phyloP scores from a whole-genome alignment of 2,113 vertebrate species.

The Ciconia stormi region DNA sequence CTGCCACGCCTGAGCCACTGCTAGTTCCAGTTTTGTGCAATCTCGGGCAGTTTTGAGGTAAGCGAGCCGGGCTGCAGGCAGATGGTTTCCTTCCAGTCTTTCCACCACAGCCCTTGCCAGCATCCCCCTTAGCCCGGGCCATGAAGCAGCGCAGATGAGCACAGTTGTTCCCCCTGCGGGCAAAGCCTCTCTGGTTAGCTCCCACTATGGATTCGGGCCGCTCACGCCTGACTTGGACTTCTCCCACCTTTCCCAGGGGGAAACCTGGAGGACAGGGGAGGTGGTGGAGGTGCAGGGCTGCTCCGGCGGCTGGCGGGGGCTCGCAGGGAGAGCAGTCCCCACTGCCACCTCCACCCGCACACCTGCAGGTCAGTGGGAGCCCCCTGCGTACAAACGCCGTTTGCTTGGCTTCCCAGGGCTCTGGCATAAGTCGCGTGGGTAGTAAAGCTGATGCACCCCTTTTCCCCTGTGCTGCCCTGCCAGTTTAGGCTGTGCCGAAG shows the following conservation, averaged over 20 bases:
- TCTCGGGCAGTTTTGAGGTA: background rate
- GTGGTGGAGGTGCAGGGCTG: background rate
- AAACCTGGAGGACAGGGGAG: background rate
- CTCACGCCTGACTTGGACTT: background rate
- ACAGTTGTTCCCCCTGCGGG: background rate
- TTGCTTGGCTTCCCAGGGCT: background rate
- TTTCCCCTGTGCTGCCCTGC: background rate
- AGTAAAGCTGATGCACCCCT: background rate
- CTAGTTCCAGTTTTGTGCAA: background rate
- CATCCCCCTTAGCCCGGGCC: background rate
- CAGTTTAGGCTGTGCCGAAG: background rate
- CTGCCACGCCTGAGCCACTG: background rate
- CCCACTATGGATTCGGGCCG: background rate
- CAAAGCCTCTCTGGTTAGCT: background rate
- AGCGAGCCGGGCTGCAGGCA: background rate
- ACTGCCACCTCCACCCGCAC: accelerated
- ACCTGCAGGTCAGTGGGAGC: background rate
- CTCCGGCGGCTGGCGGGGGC: accelerated
- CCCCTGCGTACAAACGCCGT: no score
- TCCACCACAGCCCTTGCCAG: background rate
- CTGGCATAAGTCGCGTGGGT: accelerated
- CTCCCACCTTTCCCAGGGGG: background rate
- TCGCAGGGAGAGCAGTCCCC: background rate
- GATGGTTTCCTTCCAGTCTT: background rate
- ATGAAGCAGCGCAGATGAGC: accelerated